Evolutionary conservation across 2,888 invertebrate species (phyloP), one percentile per base, ranked within the genome.

Genomic region (Keiferia lycopersicella): DNA sequence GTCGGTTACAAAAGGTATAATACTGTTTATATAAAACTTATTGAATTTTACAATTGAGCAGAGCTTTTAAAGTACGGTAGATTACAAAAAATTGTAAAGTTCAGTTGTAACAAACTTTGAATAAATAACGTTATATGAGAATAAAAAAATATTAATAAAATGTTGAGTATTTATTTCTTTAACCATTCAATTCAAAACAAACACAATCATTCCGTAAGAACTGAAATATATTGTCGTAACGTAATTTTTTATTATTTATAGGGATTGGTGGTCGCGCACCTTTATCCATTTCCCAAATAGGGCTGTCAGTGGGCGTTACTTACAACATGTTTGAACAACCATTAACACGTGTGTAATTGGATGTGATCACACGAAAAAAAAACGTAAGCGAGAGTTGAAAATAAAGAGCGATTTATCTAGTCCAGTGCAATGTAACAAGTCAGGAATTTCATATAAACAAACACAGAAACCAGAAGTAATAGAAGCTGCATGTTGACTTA

Each of bases 31-130:
- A 56, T 10, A 56, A 56, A 34, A 56, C 56, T n/a, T 56, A 41
- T 38, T 58, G 20, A 39, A 58, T 58, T 18, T 8, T 26, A 7
- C 39, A 58, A 39, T 58, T 58, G 58, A 58, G 58, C 58, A 58
- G 39, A 38, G 16, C 22, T 26, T 56, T 34, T n/a, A 34, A 34
- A 34, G 34, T 34, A 34, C n/a, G 34, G 34, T 30, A n/a, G n/a
- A 34, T 14, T 16, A 30, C 30, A 45, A 45, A 45, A 41, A 14
- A 1, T 41, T 14, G 1, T 4, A 14, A n/a, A 26, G 26, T 26
- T 26, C 6, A 26, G 26, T 26, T 26, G 26, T 26, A 6, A 26
- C 26, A 26, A 26, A n/a, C n/a, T n/a, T n/a, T n/a, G n/a, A n/a
- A n/a, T n/a, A n/a, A n/a, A n/a, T n/a, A n/a, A n/a, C n/a, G n/a